Base-by-base conservation (phyloP, 2,797 vertebrate genomes). In the Sphenopsis melanotis region DNA sequence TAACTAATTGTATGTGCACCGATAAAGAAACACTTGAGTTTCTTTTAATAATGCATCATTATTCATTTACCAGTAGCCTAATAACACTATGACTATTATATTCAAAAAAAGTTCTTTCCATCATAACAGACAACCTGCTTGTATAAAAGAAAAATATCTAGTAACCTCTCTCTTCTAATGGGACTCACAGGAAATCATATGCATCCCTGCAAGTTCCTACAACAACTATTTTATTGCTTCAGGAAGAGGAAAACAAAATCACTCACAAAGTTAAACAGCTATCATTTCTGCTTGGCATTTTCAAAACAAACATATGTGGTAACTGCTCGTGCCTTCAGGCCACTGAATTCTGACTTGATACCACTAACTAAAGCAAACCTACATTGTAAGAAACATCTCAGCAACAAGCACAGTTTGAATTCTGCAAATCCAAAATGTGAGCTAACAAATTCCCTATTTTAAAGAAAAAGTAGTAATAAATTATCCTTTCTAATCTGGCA, bases 251-350 rank as follows among this genome's bases (percentile, higher is more conserved):
- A 23, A 46, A 32, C 12, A 26, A n/a, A 39, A 41, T 24, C 32
- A 49, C 11, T 68, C 72, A 27, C 21, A 8, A 84, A 90, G 39
- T 68, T 93, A 88, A 81, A 63, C 19, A 44, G 52, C 12, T 75
- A 50, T 84, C 19, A 64, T 52, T 95, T 94, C 77, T 77, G 55
- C 76, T 63, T 89, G 59, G 76, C 57, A 60, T 81, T 95, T 92
- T 85, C 39, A n/a, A 66, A 71, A 47, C 64, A 78, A 88, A 87
- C 23, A 64, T 36, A 82, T 16, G 37, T 90, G 24, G 27, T 66
- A 93, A 93, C 37, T 66, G 47, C 32, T 82, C 1, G 0, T 92
- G 64, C 63, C 87, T 71, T 84, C 72, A 59, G 34, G 63, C 55
- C 72, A 66, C 42, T 21, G 71, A 84, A 91, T 32, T 82, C 39